Evolutionary conservation across 1,140 invertebrate species (phyloP).

Genomic region (Anthonomus grandis): DNA sequence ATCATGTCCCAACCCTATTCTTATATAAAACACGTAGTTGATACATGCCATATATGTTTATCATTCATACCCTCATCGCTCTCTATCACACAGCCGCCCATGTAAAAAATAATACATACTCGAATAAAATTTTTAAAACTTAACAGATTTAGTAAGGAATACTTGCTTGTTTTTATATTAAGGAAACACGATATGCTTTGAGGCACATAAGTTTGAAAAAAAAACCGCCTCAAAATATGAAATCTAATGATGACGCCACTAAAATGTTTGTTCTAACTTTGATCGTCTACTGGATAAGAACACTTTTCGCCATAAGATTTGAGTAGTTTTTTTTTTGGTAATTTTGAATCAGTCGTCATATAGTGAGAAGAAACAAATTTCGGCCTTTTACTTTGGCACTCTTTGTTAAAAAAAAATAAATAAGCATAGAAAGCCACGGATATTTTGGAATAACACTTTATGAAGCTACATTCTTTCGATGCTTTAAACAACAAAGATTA

Average conservation of each 20-base stretch:
- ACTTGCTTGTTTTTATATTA: slow-evolving; percentile 12
- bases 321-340: background rate
- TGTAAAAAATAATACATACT: slow-evolving; percentile 18
- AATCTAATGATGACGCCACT: too few species aligned
- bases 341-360: too few species aligned
- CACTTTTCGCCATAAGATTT: background rate
- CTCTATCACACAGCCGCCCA: slow-evolving; percentile 24
- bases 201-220: too few species aligned
- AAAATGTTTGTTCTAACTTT: background rate
- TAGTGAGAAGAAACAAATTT: too few species aligned
- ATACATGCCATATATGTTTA: background rate
- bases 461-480: too few species aligned
- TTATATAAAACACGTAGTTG: background rate
- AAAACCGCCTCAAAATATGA: too few species aligned
- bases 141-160: slow-evolving; percentile 26
- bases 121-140: slow-evolving; percentile 28
- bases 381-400: too few species aligned
- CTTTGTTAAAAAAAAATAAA: too few species aligned
- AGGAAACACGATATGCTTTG: slow-evolving; percentile 12
- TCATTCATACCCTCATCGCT: background rate
- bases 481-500: too few species aligned
- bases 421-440: too few species aligned
- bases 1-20: background rate
- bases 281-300: background rate
- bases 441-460: too few species aligned